Evolutionary conservation across 1,140 invertebrate species (phyloP).

Genomic region (Drosophila cardini): DNA sequence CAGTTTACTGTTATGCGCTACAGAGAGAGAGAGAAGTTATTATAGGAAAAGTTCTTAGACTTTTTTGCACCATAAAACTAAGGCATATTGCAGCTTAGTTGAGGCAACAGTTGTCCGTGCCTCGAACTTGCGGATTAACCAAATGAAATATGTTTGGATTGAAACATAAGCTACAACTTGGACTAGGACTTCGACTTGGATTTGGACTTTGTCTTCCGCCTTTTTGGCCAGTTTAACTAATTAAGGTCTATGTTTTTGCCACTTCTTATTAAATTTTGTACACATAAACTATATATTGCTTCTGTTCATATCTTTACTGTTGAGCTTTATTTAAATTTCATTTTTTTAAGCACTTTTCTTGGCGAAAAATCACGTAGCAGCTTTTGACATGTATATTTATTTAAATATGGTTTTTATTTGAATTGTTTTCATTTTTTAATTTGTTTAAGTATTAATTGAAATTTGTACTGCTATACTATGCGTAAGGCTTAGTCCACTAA

Average conservation of each 20-base stretch:
- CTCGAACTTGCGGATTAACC: slow-evolving; percentile 1
- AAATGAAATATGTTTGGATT: slow-evolving; percentile 22
- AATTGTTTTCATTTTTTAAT: neutral
- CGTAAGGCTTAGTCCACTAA: neutral
- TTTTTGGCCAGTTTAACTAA: neutral
- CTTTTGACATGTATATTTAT: neutral
- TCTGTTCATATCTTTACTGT: too few species aligned
- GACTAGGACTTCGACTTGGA: too few species aligned
- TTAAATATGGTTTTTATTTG: neutral
- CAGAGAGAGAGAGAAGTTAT: slow-evolving; percentile 29
- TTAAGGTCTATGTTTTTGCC: too few species aligned
- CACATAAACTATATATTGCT: too few species aligned
- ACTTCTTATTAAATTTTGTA: too few species aligned
- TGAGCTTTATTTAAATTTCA: too few species aligned
- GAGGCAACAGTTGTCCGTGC: slow-evolving; percentile 38
- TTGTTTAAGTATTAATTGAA: neutral
- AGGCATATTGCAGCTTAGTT: neutral
- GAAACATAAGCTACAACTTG: neutral
- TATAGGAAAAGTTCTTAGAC: slow-evolving; percentile 38
- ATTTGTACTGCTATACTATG: neutral
- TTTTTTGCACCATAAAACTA: slow-evolving; percentile 18
- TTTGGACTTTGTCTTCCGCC: neutral
- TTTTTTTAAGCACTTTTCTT: too few species aligned
- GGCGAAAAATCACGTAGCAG: too few species aligned
- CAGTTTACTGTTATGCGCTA: slow-evolving; percentile 60